Conservation (phyloP, 2,113 vertebrate species). For the Cryptotis parvus region DNA sequence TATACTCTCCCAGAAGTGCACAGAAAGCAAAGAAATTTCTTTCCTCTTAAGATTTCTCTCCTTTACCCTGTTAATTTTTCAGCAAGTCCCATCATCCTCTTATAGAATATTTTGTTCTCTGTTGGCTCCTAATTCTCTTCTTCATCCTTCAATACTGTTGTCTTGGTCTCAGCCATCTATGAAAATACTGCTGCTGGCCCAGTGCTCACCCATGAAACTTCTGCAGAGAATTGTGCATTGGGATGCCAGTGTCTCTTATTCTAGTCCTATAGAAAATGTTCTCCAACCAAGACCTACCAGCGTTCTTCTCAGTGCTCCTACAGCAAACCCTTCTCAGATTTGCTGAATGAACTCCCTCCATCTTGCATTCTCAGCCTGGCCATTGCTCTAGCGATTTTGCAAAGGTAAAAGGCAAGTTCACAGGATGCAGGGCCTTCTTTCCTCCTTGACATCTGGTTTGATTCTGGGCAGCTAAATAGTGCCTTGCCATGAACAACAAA, state of each 20-base stretch:
- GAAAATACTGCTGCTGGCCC: background rate
- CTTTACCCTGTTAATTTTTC: conserved; percentile 9
- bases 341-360: background rate
- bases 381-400: background rate
- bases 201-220: conserved; percentile 15
- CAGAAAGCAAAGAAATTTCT: conserved; percentile 37
- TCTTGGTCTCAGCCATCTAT: conserved; percentile 25
- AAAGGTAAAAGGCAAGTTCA: conserved; percentile 75
- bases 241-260: background rate
- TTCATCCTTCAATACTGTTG: background rate
- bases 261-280: background rate
- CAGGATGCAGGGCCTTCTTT: conserved; percentile 76
- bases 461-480: conserved; percentile 87
- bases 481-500: conserved; percentile 89
- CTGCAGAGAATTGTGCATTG: background rate
- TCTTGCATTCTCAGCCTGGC: background rate
- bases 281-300: background rate
- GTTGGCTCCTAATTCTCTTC: background rate
- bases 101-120: background rate
- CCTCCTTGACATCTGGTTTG: conserved; percentile 87
- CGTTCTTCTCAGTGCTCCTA: too few relatives aligned
- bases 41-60: background rate
- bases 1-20: conserved; percentile 8
- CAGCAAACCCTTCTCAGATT: too few relatives aligned
- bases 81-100: background rate